Evolutionary conservation across 37 sponge, comb jelly and placozoan genomes (phyloP).

Genomic region (Aphrocallistes beatrix): DNA sequence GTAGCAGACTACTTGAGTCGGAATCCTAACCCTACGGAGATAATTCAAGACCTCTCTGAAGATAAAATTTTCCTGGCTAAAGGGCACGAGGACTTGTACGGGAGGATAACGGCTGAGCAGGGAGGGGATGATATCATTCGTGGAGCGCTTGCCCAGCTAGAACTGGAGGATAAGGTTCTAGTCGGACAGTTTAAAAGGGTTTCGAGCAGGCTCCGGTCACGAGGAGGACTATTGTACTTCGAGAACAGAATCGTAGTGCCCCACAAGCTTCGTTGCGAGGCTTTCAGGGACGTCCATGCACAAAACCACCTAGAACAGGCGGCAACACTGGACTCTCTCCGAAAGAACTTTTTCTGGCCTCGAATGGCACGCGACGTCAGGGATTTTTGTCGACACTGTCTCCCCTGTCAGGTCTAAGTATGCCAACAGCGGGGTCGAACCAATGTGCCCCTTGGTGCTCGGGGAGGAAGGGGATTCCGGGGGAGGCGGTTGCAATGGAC

Average conservation of each 20-base stretch:
- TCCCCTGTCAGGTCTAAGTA: not conserved
- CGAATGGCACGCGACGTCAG: not conserved
- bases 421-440: not conserved
- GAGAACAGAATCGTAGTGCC: not conserved
- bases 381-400: not conserved
- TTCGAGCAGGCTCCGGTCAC: not conserved
- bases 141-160: not conserved
- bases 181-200: not conserved
- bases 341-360: not conserved
- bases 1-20: conserved; percentile 12
- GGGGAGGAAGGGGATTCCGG: not conserved
- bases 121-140: not conserved
- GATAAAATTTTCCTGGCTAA: not conserved
- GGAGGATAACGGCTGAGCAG: not conserved
- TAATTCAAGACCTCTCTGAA: not conserved
- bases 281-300: not conserved
- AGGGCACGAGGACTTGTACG: not conserved
- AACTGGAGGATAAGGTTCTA: not conserved
- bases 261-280: not conserved
- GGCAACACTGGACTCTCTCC: not conserved
- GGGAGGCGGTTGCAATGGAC: not conserved
- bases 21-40: not conserved
- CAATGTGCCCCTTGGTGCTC: too few relatives aligned
- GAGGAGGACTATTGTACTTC: not conserved
- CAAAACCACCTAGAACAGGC: not conserved